Conservation (phyloP, 2,888 invertebrate species). For the Catocala nupta region DNA sequence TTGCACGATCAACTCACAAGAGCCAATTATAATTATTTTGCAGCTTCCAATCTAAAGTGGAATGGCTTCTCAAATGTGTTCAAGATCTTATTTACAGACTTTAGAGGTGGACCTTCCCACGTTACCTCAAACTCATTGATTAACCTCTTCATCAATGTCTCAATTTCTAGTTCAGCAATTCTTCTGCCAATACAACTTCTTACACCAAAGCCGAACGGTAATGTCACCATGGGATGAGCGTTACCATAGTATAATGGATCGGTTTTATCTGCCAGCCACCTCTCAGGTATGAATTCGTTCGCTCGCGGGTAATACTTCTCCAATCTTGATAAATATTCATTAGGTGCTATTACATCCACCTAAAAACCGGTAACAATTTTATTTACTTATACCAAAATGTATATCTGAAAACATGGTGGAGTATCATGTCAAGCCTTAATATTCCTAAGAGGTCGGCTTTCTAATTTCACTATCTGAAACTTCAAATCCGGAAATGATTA, state of each 20-base stretch:
- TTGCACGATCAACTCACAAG: too few relatives aligned
- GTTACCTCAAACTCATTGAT: constrained; percentile 64
- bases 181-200: constrained; percentile 90
- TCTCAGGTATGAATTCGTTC: constrained; percentile 88
- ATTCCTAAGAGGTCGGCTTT: too few relatives aligned
- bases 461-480: too few relatives aligned
- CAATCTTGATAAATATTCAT: constrained; percentile 88
- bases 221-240: constrained; percentile 87
- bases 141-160: constrained; percentile 78
- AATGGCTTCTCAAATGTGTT: constrained; percentile 72
- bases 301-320: constrained; percentile 87
- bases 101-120: constrained; percentile 77
- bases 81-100: constrained; percentile 63
- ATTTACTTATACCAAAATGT: too few relatives aligned
- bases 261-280: constrained; percentile 89
- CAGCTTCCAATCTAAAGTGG: constrained; percentile 62
- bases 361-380: too few relatives aligned
- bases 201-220: constrained; percentile 91
- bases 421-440: too few relatives aligned
- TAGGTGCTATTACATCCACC: constrained; percentile 89
- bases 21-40: constrained; percentile 28
- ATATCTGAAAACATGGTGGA: too few relatives aligned
- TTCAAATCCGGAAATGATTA: too few relatives aligned
- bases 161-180: constrained; percentile 91
- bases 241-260: constrained; percentile 79